These are phyloP conservation scores for Axis porcinus DNA, from an alignment of 2,113 vertebrate species.

Conservation along the genomic window DNA sequence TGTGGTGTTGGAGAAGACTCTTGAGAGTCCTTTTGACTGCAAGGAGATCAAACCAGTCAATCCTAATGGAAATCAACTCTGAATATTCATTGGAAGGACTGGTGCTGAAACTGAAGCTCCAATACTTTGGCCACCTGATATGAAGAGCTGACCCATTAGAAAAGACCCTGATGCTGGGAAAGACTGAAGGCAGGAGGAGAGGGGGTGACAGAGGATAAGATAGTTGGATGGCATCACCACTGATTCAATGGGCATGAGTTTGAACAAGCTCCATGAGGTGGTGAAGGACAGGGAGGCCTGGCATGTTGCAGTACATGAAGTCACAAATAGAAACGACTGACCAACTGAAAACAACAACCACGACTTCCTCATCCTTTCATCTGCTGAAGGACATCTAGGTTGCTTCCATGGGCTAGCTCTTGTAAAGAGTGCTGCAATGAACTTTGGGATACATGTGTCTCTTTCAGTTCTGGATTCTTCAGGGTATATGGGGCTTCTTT, in stretches of 20 bases:
- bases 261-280: not conserved
- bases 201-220: not conserved
- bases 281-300: not conserved
- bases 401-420: not conserved
- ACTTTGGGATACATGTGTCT: not conserved
- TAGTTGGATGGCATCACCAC: not conserved
- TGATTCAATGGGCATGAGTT: not conserved
- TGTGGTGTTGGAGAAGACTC: not conserved
- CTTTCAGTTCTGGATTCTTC: not conserved
- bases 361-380: not conserved
- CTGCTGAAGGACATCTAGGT: not conserved
- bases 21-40: not conserved
- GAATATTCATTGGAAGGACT: not conserved
- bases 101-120: not conserved
- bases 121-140: not conserved
- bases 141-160: not conserved
- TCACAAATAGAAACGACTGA: not conserved
- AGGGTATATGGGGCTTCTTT: not conserved
- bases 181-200: not conserved
- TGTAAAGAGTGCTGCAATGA: not conserved
- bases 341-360: not conserved
- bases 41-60: not conserved
- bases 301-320: not conserved
- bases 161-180: not conserved
- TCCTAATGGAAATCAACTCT: not conserved